Percentiles rank a stretch among this genome's conserved stretches.
These are phyloP conservation scores for Holacanthella duospinosa DNA, from an alignment of 2,888 invertebrate genomes.

Conservation along the genomic window DNA sequence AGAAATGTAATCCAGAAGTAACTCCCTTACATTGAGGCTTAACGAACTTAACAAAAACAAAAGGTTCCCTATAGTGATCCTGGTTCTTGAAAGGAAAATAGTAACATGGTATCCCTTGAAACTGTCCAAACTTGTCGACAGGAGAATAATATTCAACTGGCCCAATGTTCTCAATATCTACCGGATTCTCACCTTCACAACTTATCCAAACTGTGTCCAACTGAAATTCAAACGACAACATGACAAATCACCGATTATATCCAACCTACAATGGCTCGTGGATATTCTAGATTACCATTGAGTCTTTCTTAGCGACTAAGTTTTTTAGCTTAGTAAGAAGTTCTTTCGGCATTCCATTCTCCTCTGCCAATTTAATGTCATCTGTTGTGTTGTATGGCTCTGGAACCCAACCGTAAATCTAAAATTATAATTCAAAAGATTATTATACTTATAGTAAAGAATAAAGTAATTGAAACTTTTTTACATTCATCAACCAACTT, in stretches of 20 bases:
- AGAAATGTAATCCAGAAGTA: neutral
- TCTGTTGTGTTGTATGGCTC: slow-evolving; percentile 51
- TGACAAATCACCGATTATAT: neutral
- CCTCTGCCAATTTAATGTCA: slow-evolving; percentile 12
- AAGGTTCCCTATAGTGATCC: slow-evolving; percentile 75
- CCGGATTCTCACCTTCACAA: slow-evolving; percentile 88
- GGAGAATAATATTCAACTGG: slow-evolving; percentile 59
- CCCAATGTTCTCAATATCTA: slow-evolving; percentile 89
- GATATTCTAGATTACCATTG: neutral
- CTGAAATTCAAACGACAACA: neutral
- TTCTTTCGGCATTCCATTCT: slow-evolving; percentile 19
- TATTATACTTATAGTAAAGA: neutral
- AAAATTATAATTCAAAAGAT: slow-evolving; percentile 37
- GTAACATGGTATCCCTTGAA: slow-evolving; percentile 70
- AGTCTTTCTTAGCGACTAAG: neutral
- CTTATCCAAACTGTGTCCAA: slow-evolving; percentile 76
- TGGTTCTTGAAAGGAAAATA: slow-evolving; percentile 80
- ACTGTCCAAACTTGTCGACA: slow-evolving; percentile 44
- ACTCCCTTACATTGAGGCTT: slow-evolving; percentile 60
- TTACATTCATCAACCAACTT: slow-evolving; percentile 51
- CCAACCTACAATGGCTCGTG: neutral
- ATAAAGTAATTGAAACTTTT: neutral
- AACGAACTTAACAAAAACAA: slow-evolving; percentile 79
- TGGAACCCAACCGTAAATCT: slow-evolving; percentile 86
- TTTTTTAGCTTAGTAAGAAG: neutral